Percentiles rank a stretch among this genome's conserved stretches.
phyloP scores from a whole-genome alignment of 2,888 invertebrate genomes.

The Gordius sp. region DNA sequence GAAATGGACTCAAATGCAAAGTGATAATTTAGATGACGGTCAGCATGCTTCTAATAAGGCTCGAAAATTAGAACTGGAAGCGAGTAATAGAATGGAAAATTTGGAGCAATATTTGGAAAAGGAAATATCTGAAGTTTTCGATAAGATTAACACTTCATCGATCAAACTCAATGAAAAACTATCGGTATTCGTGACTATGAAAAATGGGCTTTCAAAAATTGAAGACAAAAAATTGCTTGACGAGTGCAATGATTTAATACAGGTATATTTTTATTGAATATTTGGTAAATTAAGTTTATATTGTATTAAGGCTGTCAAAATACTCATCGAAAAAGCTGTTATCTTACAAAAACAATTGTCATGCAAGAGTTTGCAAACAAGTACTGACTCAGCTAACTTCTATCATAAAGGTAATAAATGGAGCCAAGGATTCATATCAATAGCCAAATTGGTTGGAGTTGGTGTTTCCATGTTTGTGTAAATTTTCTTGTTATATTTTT shows the following conservation, averaged over 20 bases:
- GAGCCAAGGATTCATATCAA: not conserved
- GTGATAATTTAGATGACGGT: too few relatives aligned
- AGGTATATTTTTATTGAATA: not conserved
- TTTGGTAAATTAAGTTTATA: not conserved
- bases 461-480: not conserved
- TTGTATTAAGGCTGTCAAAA: slow-evolving; percentile 2
- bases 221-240: slow-evolving; percentile 12
- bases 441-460: not conserved
- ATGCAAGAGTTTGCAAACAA: not conserved
- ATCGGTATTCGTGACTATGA: not conserved
- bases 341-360: not conserved
- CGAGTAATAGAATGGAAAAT: too few relatives aligned
- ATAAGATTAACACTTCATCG: not conserved
- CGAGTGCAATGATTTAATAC: not conserved
- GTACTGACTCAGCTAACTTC: not conserved
- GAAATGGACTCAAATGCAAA: too few relatives aligned
- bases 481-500: not conserved
- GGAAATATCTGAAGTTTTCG: not conserved
- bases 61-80: too few relatives aligned
- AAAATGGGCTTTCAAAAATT: not conserved
- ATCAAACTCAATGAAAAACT: not conserved
- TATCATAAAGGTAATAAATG: slow-evolving; percentile 11
- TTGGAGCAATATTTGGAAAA: too few relatives aligned
- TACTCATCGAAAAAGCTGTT: not conserved
- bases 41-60: too few relatives aligned